Conservation (phyloP, 2,888 invertebrate species). For the Drosophila austrosaltans region DNA sequence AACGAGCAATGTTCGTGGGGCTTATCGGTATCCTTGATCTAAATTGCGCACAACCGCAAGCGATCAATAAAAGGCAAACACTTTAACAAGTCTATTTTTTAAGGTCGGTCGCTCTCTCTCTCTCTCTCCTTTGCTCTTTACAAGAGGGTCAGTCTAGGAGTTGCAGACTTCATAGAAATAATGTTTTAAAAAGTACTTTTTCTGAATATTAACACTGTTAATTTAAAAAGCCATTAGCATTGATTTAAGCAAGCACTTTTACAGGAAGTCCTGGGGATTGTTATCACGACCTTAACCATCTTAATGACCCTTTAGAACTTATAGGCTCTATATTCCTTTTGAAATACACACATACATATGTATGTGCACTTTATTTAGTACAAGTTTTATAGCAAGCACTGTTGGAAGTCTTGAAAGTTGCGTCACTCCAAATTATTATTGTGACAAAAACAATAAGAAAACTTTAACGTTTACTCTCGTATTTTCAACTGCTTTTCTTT, state of each 20-base stretch:
- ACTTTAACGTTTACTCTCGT: constrained; percentile 14
- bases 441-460: not conserved
- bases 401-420: too few species aligned
- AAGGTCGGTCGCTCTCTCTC: not conserved
- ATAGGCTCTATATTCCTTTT: too few species aligned
- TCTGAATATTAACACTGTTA: too few species aligned
- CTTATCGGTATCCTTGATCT: constrained; percentile 79
- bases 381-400: too few species aligned
- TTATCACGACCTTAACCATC: too few species aligned
- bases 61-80: constrained; percentile 72
- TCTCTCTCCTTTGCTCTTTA: not conserved
- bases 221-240: too few species aligned
- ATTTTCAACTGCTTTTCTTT: constrained; percentile 11
- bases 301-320: too few species aligned
- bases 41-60: constrained; percentile 80
- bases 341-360: too few species aligned
- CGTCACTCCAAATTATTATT: too few species aligned
- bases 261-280: too few species aligned
- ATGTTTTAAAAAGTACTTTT: not conserved
- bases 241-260: too few species aligned
- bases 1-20: not conserved
- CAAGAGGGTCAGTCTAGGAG: constrained; percentile 1
- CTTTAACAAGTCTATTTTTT: constrained; percentile 65
- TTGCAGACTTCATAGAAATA: not conserved
- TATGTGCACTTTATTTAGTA: too few species aligned